Evolutionary conservation across 2,888 invertebrate species (phyloP).

Genomic region (Troglohyphantes excavatus): DNA sequence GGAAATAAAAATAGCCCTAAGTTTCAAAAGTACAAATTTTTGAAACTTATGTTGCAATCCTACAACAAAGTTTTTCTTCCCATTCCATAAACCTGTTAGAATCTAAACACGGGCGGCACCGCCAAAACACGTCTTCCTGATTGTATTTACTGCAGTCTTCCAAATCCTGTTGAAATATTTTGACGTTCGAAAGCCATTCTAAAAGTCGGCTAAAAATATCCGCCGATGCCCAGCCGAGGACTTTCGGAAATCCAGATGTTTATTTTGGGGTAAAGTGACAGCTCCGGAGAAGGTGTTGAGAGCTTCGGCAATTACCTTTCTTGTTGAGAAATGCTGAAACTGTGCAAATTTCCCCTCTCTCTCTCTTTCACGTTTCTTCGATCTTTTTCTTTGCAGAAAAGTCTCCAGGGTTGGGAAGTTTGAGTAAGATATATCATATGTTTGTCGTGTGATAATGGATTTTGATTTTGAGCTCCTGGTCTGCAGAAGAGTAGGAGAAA

Average conservation of each 20-base stretch:
- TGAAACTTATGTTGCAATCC: not conserved
- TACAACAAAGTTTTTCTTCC: not conserved
- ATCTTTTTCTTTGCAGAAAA: too few relatives aligned
- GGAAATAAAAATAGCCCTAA: not conserved
- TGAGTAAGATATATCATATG: too few relatives aligned
- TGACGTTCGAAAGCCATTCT: slow-evolving; percentile 35
- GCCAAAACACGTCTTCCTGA: slow-evolving; percentile 6
- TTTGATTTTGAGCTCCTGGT: too few relatives aligned
- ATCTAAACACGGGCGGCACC: not conserved
- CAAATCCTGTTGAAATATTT: slow-evolving; percentile 45
- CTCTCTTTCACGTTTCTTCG: too few relatives aligned
- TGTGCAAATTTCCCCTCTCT: too few relatives aligned
- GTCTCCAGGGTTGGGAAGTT: too few relatives aligned
- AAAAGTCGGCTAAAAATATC: not conserved
- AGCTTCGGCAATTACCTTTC: slow-evolving; percentile 3
- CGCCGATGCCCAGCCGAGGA: not conserved
- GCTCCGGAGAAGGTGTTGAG: not conserved
- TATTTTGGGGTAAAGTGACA: too few relatives aligned
- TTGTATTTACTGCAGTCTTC: not conserved
- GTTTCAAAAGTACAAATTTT: not conserved
- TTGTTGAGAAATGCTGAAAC: slow-evolving; percentile 1
- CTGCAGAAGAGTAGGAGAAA: too few relatives aligned
- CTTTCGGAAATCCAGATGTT: not conserved
- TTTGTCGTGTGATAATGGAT: too few relatives aligned
- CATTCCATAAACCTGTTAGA: not conserved